Evolutionary conservation across 2,797 vertebrate species (phyloP).

Genomic region (Acrossocheilus fasciatus): DNA sequence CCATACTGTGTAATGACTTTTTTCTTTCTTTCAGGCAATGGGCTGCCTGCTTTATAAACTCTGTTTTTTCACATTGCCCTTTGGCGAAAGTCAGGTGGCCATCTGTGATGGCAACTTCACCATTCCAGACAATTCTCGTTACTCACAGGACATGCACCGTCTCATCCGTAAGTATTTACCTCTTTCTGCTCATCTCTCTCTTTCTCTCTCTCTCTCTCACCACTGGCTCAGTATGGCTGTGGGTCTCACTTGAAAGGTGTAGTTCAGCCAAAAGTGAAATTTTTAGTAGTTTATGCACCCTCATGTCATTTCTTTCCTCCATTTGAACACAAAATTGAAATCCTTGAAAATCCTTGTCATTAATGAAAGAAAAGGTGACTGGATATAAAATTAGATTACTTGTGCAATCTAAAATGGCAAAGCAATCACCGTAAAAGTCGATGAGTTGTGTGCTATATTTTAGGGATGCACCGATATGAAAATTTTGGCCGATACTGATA

Average conservation of each 20-base stretch:
- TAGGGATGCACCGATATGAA: too few relatives aligned
- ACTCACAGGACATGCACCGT: slow-evolving; percentile 98
- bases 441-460: not conserved
- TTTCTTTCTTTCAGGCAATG: slow-evolving; percentile 79
- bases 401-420: not conserved
- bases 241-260: slow-evolving; percentile 9
- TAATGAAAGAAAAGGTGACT: not conserved
- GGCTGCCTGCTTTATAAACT: slow-evolving; percentile 99
- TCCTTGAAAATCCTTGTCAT: not conserved
- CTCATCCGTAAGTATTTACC: slow-evolving; percentile 91
- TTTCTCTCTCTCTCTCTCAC: not conserved
- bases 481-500: too few relatives aligned
- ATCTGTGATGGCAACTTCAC: slow-evolving; percentile 99
- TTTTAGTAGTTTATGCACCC: not conserved
- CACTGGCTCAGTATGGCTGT: slow-evolving; percentile 3
- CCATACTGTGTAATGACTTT: not conserved
- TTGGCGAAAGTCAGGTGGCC: slow-evolving; percentile 99
- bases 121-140: slow-evolving; percentile 97
- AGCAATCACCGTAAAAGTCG: not conserved
- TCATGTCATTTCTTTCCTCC: not conserved
- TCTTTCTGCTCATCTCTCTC: not conserved
- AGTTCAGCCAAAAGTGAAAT: not conserved
- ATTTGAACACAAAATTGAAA: not conserved
- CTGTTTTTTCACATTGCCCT: slow-evolving; percentile 97
- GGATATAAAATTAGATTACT: not conserved